Base-by-base conservation (phyloP, 1,140 invertebrate species). In the Nasonia vitripennis region DNA sequence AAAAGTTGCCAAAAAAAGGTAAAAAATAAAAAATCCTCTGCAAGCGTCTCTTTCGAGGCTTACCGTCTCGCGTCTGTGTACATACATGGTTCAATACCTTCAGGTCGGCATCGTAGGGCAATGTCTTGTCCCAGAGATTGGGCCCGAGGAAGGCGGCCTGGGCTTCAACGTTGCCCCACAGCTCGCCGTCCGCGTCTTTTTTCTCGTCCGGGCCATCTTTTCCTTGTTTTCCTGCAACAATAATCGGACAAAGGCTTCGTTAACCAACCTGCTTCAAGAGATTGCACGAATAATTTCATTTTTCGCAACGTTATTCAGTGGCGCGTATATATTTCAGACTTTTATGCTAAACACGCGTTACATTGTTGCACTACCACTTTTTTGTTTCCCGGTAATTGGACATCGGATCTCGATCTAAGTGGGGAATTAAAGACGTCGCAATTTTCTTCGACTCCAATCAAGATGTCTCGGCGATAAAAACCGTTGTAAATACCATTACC, bases 81-180 rank as follows among this genome's bases (percentile, higher is more conserved):
- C 93, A 93, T 93, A 93, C 93, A 93, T 93, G 93, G 87, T 93
- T 93, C 94, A 95, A 95, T 96, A 99, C 97, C 95, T 98, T 98
- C 94, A 99, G 97, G 95, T 98, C 97, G 92, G 96, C 96, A 94
- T 98, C 97, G 91, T 97, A 98, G 88, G 96, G 96, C 89, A 97
- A 93, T 87, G 97, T 97, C 94, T 98, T 98, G 93, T 98, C 97
- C 98, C 98, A 99, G 45, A 99, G 94, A 92, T 97, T 98, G 73
- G 98, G 98, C 73, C 98, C 98, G 84, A 99, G 95, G 94, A 98
- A 98, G 89, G 98, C 98, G 79, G 98, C 96, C 91, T 98, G 97
- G 89, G 97, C 97, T 94, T 98, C 97, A 88, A 97, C 96, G 91
- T 96, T 96, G 86, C 94, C 94, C 97, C 97, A 98, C 83, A 97